A percentile compares a stretch with the other conserved stretches of the same genome.
phyloP scores from a whole-genome alignment of 2,797 vertebrate genomes.

The Liasis olivaceus region DNA sequence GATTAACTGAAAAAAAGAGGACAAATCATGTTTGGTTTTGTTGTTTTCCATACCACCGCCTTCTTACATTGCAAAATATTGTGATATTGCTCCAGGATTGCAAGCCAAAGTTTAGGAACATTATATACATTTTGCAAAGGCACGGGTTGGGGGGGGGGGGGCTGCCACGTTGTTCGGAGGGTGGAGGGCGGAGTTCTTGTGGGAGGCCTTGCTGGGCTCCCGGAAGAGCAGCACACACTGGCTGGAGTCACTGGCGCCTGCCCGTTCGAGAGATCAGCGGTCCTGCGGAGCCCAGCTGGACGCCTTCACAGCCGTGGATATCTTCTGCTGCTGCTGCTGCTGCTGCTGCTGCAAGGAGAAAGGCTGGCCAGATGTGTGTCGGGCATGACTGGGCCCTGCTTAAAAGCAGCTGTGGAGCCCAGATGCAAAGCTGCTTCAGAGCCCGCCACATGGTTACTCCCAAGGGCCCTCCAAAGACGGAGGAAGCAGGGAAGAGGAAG shows the following conservation, averaged over 20 bases:
- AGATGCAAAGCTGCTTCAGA: not conserved
- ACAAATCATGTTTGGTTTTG: not conserved
- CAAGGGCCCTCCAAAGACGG: too few species aligned
- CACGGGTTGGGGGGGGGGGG: not conserved
- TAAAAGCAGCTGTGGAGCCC: not conserved
- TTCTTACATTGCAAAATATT: not conserved
- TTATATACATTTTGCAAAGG: not conserved
- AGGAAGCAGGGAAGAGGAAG: too few species aligned
- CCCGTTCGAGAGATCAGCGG: not conserved
- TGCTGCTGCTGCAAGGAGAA: not conserved
- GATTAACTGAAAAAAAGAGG: not conserved
- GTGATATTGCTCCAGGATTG: not conserved
- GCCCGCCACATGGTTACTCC: too few species aligned
- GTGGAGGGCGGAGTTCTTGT: not conserved
- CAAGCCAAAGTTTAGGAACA: not conserved
- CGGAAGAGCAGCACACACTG: not conserved
- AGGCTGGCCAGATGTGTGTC: not conserved
- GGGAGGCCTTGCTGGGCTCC: not conserved
- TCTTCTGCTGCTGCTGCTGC: not conserved
- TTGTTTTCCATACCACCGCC: not conserved
- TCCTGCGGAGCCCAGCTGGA: not conserved
- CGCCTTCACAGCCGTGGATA: not conserved
- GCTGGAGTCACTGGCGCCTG: not conserved
- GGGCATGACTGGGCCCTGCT: too few species aligned
- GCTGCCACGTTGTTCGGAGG: not conserved